Conservation (phyloP, 2,797 vertebrate species). For the Parambassis ranga region DNA sequence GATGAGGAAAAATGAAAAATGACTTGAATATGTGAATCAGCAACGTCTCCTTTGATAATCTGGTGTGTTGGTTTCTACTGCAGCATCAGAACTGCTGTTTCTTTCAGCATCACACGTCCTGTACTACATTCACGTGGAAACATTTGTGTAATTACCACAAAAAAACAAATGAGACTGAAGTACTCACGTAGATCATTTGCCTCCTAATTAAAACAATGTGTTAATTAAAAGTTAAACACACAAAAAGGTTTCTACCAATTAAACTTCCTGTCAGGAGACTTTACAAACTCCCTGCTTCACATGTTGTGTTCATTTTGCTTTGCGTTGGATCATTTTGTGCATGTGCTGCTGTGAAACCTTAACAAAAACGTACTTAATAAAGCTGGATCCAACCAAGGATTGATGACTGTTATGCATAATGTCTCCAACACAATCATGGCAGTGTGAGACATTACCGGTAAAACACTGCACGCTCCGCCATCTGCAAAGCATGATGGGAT, state of each 20-base stretch:
- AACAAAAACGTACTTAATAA: too few species aligned
- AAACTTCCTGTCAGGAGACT: not conserved
- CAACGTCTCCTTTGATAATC: too few species aligned
- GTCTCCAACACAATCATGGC: too few species aligned
- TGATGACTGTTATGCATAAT: too few species aligned
- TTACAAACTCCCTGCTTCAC: not conserved
- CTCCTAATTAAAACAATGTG: not conserved
- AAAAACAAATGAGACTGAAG: not conserved
- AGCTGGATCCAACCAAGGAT: too few species aligned
- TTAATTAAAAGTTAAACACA: not conserved
- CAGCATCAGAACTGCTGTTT: not conserved
- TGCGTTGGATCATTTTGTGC: not conserved
- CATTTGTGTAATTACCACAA: not conserved
- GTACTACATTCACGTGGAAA: not conserved
- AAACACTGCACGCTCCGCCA: too few species aligned
- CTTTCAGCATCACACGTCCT: not conserved
- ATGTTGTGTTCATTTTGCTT: not conserved
- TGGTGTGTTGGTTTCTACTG: not conserved
- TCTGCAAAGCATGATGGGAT: not conserved
- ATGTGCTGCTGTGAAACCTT: not conserved
- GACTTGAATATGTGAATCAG: too few species aligned
- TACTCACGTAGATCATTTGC: not conserved
- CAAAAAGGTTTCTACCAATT: not conserved
- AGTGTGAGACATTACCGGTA: too few species aligned
- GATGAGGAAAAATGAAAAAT: conserved; percentile 40